Evolutionary conservation across 2,888 invertebrate species (phyloP).

Genomic region (Parnassius glacialis): DNA sequence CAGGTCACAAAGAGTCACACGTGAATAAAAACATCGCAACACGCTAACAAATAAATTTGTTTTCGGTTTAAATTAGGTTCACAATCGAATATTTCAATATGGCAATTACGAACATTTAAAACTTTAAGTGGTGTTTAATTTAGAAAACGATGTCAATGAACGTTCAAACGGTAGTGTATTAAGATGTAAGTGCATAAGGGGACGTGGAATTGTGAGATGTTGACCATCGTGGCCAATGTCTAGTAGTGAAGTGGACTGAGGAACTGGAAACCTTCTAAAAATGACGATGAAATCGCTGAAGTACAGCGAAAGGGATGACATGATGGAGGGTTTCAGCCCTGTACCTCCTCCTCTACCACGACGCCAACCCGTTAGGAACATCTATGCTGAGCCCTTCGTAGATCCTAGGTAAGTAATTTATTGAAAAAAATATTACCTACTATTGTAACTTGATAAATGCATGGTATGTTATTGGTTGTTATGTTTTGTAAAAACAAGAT

Average conservation of each 20-base stretch:
- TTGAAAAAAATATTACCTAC: not conserved
- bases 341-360: slow-evolving; percentile 83
- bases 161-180: slow-evolving; percentile 46
- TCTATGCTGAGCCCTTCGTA: slow-evolving; percentile 84
- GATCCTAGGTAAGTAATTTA: slow-evolving; percentile 76
- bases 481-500: too few species aligned
- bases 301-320: slow-evolving; percentile 78
- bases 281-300: slow-evolving; percentile 84
- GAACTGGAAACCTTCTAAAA: slow-evolving; percentile 42
- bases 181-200: slow-evolving; percentile 67
- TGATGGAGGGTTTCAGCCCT: slow-evolving; percentile 79
- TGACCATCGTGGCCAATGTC: slow-evolving; percentile 50
- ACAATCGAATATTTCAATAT: slow-evolving; percentile 28
- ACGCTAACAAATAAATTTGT: slow-evolving; percentile 20
- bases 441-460: not conserved
- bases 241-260: slow-evolving; percentile 67
- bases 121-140: slow-evolving; percentile 42
- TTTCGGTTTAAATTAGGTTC: slow-evolving; percentile 28
- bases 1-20: slow-evolving; percentile 32
- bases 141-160: slow-evolving; percentile 42
- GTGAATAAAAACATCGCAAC: slow-evolving; percentile 24
- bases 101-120: slow-evolving; percentile 41
- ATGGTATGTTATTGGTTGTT: too few species aligned
- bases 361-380: slow-evolving; percentile 82
- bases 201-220: slow-evolving; percentile 56